These are phyloP conservation scores for Drosophila atripex DNA, from an alignment of 2,888 invertebrate species.

Conservation along the genomic window DNA sequence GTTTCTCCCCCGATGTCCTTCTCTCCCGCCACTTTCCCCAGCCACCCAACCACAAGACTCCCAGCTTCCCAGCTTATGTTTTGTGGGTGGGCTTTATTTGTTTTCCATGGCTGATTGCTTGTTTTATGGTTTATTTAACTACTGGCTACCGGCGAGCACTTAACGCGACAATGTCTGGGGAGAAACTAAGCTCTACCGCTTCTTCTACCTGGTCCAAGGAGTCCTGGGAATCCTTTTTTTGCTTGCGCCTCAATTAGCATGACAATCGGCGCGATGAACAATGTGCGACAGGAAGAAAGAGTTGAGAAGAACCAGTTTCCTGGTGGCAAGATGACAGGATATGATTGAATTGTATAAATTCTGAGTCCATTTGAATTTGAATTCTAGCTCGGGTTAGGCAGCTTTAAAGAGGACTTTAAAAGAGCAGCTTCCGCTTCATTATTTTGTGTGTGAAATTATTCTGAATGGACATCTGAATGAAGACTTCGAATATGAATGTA, in stretches of 20 bases:
- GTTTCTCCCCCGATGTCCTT: slow-evolving; percentile 3
- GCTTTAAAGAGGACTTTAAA: slow-evolving; percentile 38
- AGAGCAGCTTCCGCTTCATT: slow-evolving; percentile 47
- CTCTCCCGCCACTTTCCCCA: background rate
- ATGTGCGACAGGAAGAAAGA: slow-evolving; percentile 39
- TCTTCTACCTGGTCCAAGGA: slow-evolving; percentile 21
- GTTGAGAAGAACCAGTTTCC: slow-evolving; percentile 57
- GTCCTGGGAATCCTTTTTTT: slow-evolving; percentile 29
- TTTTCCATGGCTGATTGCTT: slow-evolving; percentile 29
- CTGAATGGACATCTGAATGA: background rate
- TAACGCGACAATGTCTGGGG: slow-evolving; percentile 36
- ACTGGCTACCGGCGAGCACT: slow-evolving; percentile 37
- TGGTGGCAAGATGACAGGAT: slow-evolving; percentile 62
- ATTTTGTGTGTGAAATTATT: slow-evolving; percentile 60
- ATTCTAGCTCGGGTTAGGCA: slow-evolving; percentile 14
- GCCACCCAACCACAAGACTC: background rate
- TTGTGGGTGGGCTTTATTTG: slow-evolving; percentile 27
- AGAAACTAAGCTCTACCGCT: slow-evolving; percentile 47
- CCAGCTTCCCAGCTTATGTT: slow-evolving; percentile 14
- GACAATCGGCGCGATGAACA: slow-evolving; percentile 58
- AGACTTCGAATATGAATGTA: background rate
- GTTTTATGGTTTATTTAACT: slow-evolving; percentile 37
- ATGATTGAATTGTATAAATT: slow-evolving; percentile 60
- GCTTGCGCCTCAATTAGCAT: slow-evolving; percentile 62
- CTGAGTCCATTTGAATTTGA: slow-evolving; percentile 51